These are phyloP conservation scores for Rhorus exstirpatorius DNA, from an alignment of 2,888 invertebrate genomes.

Conservation along the genomic window DNA sequence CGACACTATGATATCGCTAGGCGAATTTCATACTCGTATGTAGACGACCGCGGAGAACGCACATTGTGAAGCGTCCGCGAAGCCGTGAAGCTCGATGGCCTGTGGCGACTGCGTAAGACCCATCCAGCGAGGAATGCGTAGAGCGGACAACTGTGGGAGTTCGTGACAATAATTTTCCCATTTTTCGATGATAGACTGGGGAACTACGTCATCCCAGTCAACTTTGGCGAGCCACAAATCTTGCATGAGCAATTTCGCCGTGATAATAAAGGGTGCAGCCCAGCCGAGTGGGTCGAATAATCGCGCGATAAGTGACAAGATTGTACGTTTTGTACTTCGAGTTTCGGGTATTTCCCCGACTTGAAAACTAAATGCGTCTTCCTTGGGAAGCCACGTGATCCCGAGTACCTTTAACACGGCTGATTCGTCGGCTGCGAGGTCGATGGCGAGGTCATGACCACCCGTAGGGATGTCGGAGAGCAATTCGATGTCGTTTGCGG, in stretches of 20 bases:
- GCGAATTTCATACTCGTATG: background rate
- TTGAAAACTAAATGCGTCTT: too few species aligned
- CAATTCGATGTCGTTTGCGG: background rate
- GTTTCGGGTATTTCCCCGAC: background rate
- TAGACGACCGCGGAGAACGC: background rate
- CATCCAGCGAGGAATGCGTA: conserved; percentile 29
- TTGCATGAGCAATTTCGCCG: conserved; percentile 6
- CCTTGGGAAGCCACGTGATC: conserved; percentile 25
- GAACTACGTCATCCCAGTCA: conserved; percentile 17
- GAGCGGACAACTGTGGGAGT: background rate
- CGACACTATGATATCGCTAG: background rate
- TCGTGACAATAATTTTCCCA: conserved; percentile 4
- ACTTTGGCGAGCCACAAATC: too few species aligned
- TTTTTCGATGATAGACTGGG: background rate
- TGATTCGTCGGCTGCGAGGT: background rate
- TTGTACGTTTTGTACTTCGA: conserved; percentile 6
- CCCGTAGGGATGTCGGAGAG: background rate
- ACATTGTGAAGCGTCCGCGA: too few species aligned
- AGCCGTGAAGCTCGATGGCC: conserved; percentile 1
- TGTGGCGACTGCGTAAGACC: background rate
- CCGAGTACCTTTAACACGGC: background rate
- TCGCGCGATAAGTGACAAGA: conserved; percentile 18
- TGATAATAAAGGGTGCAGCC: conserved; percentile 6
- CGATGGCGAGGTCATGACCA: conserved; percentile 12
- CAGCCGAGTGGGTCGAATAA: conserved; percentile 18